Evolutionary conservation across 2,113 vertebrate genomes (phyloP).

Genomic region (Cyrtonyx montezumae): DNA sequence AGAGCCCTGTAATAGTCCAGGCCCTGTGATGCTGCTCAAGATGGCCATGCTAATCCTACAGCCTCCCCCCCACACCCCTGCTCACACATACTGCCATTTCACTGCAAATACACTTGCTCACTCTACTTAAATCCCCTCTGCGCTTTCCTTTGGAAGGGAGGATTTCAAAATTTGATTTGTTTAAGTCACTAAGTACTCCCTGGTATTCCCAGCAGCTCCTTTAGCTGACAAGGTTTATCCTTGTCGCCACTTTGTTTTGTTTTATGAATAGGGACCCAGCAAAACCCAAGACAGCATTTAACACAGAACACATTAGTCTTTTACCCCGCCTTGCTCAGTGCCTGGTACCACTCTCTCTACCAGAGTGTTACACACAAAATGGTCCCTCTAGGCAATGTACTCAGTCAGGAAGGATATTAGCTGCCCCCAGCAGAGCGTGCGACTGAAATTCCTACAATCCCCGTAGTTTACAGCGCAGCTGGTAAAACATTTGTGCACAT

Average conservation of each 20-base stretch:
- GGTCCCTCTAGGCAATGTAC: conserved; percentile 39
- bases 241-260: conserved; percentile 34
- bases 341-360: not conserved
- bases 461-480: not conserved
- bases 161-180: conserved; percentile 63
- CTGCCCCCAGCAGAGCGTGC: not conserved
- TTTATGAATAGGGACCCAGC: conserved; percentile 41
- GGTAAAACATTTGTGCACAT: not conserved
- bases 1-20: fast-evolving
- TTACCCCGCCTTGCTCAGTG: fast-evolving
- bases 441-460: not conserved
- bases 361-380: not conserved
- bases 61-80: fast-evolving
- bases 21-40: fast-evolving
- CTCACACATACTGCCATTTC: not conserved
- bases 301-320: not conserved
- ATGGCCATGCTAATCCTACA: not conserved
- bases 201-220: conserved; percentile 57
- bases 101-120: not conserved
- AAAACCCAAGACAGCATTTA: conserved; percentile 2
- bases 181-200: conserved; percentile 30
- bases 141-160: conserved; percentile 10
- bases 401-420: not conserved
- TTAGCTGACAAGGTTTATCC: conserved; percentile 38
- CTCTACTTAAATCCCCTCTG: not conserved